Percentiles rank a stretch among this genome's conserved stretches.
Conservation (phyloP, 2,113 vertebrate genomes). For the Cygnus atratus region DNA sequence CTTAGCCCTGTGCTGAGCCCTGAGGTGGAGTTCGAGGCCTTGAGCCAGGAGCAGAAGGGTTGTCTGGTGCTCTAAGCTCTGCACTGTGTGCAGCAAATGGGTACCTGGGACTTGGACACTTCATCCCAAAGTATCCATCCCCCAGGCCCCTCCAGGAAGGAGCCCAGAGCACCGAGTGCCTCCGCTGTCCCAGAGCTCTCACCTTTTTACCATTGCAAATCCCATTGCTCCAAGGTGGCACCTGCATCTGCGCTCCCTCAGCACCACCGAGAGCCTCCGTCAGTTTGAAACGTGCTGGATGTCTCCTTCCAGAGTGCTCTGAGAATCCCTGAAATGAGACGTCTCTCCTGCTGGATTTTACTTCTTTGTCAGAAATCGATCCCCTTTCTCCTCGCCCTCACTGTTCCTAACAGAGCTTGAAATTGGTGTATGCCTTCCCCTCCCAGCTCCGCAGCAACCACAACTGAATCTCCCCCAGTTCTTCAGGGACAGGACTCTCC, state of each 20-base stretch:
- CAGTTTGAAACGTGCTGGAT: rapidly evolving
- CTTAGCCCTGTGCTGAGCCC: not conserved
- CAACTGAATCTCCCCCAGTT: not conserved
- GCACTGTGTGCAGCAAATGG: not conserved
- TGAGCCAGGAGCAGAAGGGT: not conserved
- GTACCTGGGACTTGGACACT: not conserved
- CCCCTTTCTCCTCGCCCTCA: not conserved
- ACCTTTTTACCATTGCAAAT: not conserved
- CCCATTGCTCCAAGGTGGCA: not conserved
- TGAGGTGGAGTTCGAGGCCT: not conserved
- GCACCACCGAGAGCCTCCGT: not conserved
- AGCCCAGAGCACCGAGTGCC: not conserved
- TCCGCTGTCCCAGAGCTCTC: not conserved
- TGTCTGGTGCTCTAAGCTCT: not conserved
- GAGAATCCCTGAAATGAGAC: not conserved
- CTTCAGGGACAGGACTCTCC: not conserved
- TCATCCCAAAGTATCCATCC: not conserved
- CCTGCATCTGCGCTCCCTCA: not conserved
- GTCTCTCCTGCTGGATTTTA: not conserved
- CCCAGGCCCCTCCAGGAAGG: not conserved
- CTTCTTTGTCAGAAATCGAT: not conserved
- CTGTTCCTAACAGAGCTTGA: conserved; percentile 14
- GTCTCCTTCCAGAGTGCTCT: not conserved
- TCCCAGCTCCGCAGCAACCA: rapidly evolving
- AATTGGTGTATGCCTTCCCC: not conserved